These are phyloP conservation scores for Montipora capricornis DNA, from an alignment of 64 coral and sea anemone genomes.

Conservation along the genomic window DNA sequence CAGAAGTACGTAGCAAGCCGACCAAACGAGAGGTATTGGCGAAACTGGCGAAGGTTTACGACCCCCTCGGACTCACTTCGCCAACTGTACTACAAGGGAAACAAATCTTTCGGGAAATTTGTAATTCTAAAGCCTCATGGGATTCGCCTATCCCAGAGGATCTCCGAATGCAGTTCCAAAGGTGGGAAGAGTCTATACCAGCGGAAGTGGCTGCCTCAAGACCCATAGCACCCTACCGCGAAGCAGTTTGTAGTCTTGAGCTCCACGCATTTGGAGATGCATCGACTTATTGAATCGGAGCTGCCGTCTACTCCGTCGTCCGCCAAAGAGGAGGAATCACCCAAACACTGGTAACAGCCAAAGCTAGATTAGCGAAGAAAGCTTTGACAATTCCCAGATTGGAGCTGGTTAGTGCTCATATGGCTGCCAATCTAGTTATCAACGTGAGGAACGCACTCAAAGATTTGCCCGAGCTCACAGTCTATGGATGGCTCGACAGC, in stretches of 20 bases:
- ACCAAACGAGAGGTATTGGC: too few relatives aligned
- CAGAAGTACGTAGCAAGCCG: too few relatives aligned
- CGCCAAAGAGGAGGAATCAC: neutral
- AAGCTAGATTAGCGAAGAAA: neutral
- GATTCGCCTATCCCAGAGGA: conserved; percentile 11
- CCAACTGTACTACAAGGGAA: conserved; percentile 14
- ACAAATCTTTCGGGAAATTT: conserved; percentile 23
- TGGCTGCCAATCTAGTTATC: conserved; percentile 8
- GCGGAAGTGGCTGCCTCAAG: neutral
- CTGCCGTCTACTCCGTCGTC: conserved; percentile 2
- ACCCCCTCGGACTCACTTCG: neutral
- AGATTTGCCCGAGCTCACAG: neutral
- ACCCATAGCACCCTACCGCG: neutral
- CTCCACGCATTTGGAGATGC: neutral
- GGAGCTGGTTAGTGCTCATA: neutral
- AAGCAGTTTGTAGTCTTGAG: too few relatives aligned
- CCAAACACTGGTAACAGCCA: neutral
- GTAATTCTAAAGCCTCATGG: conserved; percentile 15
- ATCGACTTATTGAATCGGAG: neutral
- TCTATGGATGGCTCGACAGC: neutral
- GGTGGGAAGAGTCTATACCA: conserved; percentile 7
- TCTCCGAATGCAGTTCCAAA: neutral
- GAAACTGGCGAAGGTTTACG: too few relatives aligned
- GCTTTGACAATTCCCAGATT: neutral
- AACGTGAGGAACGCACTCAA: neutral